A percentile compares a stretch with the other conserved stretches of the same genome.
Evolutionary conservation across 2,113 vertebrate genomes (phyloP).

Genomic region (Suncus etruscus): DNA sequence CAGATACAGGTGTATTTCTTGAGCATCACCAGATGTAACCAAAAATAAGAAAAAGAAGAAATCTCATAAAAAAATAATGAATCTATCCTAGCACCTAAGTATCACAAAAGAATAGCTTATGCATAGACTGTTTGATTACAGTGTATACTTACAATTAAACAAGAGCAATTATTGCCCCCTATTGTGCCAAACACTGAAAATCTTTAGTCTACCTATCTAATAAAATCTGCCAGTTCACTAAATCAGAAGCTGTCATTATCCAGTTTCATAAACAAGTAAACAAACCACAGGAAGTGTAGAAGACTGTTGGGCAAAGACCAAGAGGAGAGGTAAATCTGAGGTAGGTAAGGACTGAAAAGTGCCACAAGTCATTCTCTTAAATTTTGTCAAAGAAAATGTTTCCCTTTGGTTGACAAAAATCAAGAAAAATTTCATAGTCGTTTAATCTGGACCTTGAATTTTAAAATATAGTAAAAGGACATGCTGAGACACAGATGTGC

Average conservation of each 20-base stretch:
- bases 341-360: not conserved
- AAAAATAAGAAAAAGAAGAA: too few species aligned
- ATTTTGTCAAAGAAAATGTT: not conserved
- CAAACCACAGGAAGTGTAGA: not conserved
- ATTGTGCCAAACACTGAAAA: not conserved
- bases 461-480: too few species aligned
- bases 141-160: not conserved
- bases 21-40: too few species aligned
- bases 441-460: too few species aligned
- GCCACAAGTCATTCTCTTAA: accelerated
- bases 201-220: too few species aligned
- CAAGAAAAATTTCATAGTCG: not conserved
- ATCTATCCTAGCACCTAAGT: too few species aligned
- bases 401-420: not conserved
- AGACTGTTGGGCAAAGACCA: not conserved
- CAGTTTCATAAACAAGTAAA: not conserved
- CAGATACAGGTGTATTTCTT: too few species aligned
- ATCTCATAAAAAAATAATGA: not conserved
- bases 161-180: accelerated
- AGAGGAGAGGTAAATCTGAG: not conserved
- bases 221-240: not conserved
- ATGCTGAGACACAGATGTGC: too few species aligned
- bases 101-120: not conserved
- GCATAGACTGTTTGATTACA: not conserved
- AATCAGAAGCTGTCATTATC: not conserved